Conservation (phyloP, 1,140 invertebrate species). For the Leptinotarsa defecta region DNA sequence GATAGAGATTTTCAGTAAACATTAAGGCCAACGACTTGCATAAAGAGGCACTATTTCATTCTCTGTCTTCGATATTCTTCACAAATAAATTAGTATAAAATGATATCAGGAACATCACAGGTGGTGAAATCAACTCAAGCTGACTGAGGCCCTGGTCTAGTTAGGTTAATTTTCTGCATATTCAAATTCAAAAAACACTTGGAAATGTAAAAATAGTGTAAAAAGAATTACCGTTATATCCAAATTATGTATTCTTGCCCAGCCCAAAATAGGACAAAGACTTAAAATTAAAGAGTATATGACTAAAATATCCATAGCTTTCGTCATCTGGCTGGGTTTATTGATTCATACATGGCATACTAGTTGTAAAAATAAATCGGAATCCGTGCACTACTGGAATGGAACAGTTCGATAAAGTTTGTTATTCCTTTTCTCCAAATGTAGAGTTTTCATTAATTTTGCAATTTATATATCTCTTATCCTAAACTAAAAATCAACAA, state of each 20-base stretch:
- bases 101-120: background rate
- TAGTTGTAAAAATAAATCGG: too few relatives aligned
- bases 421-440: too few relatives aligned
- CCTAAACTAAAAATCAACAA: too few relatives aligned
- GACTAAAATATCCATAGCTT: background rate
- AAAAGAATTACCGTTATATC: constrained; percentile 43
- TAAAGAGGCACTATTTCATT: background rate
- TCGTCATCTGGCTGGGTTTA: background rate
- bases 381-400: too few relatives aligned
- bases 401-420: too few relatives aligned
- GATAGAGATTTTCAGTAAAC: too few relatives aligned
- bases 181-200: background rate
- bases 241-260: constrained; percentile 47
- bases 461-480: too few relatives aligned
- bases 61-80: background rate
- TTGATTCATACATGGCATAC: background rate
- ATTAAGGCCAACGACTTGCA: too few relatives aligned
- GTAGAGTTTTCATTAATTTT: too few relatives aligned
- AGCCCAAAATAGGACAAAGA: constrained; percentile 5
- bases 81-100: too few relatives aligned
- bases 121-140: too few relatives aligned
- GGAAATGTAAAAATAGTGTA: background rate
- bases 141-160: background rate
- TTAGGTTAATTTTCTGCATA: constrained; percentile 4
- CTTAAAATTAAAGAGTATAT: background rate